phyloP scores from a whole-genome alignment of 2,888 invertebrate species.

The Orchesellides sinensis region DNA sequence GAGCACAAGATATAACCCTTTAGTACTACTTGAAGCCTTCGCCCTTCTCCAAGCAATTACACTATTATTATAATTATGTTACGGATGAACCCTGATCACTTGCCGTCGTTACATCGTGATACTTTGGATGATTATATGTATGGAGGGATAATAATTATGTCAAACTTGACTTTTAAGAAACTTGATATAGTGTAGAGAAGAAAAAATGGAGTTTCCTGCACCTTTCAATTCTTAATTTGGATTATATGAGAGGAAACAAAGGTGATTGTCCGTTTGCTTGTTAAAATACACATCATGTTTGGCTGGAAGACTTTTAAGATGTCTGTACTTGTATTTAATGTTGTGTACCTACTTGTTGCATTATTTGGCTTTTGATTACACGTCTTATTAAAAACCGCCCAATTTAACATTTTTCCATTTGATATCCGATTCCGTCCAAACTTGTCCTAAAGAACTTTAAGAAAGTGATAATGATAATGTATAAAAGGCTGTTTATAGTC shows the following conservation, averaged over 20 bases:
- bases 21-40: not conserved
- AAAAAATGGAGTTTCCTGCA: not conserved
- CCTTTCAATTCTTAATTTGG: not conserved
- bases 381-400: constrained; percentile 26
- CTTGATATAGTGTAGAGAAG: too few species aligned
- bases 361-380: constrained; percentile 34
- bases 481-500: too few species aligned
- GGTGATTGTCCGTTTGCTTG: constrained; percentile 38
- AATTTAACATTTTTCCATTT: constrained; percentile 28
- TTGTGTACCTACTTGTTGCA: constrained; percentile 33
- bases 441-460: not conserved
- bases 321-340: not conserved
- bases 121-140: not conserved
- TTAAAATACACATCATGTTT: constrained; percentile 2
- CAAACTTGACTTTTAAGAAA: constrained; percentile 31
- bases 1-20: not conserved
- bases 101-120: constrained; percentile 13
- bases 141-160: constrained; percentile 50
- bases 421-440: too few species aligned
- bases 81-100: not conserved
- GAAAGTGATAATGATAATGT: constrained; percentile 45
- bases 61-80: constrained; percentile 40
- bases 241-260: not conserved
- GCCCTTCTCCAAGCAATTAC: constrained; percentile 34
- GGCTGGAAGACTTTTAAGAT: not conserved